Percentiles rank a stretch among this genome's conserved stretches.
Conservation (phyloP, 64 coral and sea anemone species). For the Stichodactyla mertensii region DNA sequence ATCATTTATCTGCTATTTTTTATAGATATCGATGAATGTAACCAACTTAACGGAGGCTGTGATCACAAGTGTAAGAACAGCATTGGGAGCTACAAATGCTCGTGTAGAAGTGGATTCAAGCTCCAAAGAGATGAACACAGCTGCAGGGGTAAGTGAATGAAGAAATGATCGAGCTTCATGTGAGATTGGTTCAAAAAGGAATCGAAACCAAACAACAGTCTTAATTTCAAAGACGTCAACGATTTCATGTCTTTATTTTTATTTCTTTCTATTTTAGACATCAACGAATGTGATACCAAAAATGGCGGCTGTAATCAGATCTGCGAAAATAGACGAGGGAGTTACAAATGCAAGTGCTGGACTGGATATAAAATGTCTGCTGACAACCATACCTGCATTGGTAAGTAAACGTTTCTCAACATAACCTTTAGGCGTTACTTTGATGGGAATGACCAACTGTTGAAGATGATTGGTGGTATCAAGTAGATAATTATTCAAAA, state of each 20-base stretch:
- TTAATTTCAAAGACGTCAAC: too few species aligned
- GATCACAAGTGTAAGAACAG: conserved; percentile 32
- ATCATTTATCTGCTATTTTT: background rate
- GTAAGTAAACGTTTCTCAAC: background rate
- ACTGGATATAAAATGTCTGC: conserved; percentile 46
- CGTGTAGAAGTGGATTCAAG: conserved; percentile 27
- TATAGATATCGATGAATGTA: conserved; percentile 51
- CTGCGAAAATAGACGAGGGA: conserved; percentile 46
- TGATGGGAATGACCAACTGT: too few species aligned
- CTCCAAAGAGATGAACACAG: conserved; percentile 30
- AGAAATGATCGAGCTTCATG: background rate
- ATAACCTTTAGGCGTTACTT: background rate
- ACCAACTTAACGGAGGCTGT: conserved; percentile 30
- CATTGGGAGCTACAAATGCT: conserved; percentile 30
- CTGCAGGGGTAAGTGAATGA: conserved; percentile 29
- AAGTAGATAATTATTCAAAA: too few species aligned
- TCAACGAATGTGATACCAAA: conserved; percentile 45
- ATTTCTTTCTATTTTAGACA: conserved; percentile 11
- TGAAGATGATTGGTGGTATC: too few species aligned
- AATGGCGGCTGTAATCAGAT: conserved; percentile 59
- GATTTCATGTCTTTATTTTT: background rate
- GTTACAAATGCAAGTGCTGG: conserved; percentile 48
- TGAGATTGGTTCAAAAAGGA: too few species aligned
- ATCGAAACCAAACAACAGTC: too few species aligned
- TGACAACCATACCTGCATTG: conserved; percentile 57